Evolutionary conservation across 2,888 invertebrate genomes (phyloP), one percentile per base, ranked within the genome.

Genomic region (Orgyia antiqua): DNA sequence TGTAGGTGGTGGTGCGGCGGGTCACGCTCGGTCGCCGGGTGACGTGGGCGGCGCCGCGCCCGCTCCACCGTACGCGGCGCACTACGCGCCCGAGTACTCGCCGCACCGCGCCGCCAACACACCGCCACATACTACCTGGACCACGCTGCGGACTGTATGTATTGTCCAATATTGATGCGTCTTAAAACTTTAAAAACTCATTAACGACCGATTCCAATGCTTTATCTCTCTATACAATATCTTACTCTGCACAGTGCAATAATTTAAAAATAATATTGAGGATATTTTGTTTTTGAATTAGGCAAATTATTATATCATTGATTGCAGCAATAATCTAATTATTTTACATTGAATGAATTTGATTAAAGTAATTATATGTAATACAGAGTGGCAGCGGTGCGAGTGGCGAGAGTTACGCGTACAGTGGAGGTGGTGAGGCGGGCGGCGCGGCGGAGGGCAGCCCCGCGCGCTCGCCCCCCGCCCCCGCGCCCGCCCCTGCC

Each of bases 401-500:
- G 50, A 38, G 55, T 42, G 54, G 63, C 31, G 79, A 90, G 90
- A 65, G 67, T 51, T 62, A 73, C 56, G 67, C 72, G 54, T 74
- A 72, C 55, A 67, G 66, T 52, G 73, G 66, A 39, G 59, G 66
- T 52, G 73, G 66, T 39, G 59, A 68, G 57, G 46, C 56, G 44
- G 47, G 52, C 45, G 68, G 3, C 12, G 27, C 27, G 13, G 24
- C 36, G 11, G 58, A 58, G 55, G 91, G 92, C 57, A 95, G 94
- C 75, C 94, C 95, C 24, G 90, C 92, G 34, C 89, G 94, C 60
- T 94, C 94, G 10, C 95, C 95, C 58, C 94, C 94, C 31, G 24
- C 24, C 3, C 24, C 24, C 18, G 79, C 78, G 50, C 76, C 24
- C 28, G 79, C 78, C 50, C 76, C 79, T 43, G 64, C 75, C 45